phyloP scores from a whole-genome alignment of 2,113 vertebrate genomes.

The Osmerus eperlanus region DNA sequence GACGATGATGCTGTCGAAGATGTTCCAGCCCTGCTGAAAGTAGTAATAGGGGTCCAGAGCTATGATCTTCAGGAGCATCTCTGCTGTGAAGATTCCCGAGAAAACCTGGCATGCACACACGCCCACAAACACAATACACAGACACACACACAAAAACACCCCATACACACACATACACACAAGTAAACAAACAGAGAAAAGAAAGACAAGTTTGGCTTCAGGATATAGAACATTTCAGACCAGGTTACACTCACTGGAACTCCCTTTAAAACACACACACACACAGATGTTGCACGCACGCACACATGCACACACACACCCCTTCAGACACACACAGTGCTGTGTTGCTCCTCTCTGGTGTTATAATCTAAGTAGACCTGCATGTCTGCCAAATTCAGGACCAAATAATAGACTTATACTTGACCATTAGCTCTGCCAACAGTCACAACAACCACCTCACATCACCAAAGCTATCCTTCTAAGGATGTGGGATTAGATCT shows the following conservation, averaged over 20 bases:
- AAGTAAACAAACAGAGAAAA: not conserved
- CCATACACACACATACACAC: conserved; percentile 4
- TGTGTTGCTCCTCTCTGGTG: not conserved
- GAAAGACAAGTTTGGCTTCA: not conserved
- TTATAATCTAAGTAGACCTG: not conserved
- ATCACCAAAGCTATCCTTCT: too few species aligned
- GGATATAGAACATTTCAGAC: conserved; percentile 15
- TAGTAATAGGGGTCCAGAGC: conserved; percentile 96
- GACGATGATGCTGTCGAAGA: conserved; percentile 98
- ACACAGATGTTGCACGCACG: conserved; percentile 2
- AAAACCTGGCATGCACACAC: conserved; percentile 78
- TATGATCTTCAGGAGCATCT: conserved; percentile 97
- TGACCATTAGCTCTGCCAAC: too few species aligned
- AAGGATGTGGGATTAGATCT: not conserved
- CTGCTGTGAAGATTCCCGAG: conserved; percentile 95
- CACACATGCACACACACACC: conserved; percentile 1
- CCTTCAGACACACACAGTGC: not conserved
- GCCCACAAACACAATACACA: not conserved
- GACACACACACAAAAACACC: conserved; percentile 1
- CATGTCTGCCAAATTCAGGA: too few species aligned
- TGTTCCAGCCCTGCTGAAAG: conserved; percentile 98
- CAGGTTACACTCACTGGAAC: not conserved
- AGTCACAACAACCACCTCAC: too few species aligned
- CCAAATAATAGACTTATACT: too few species aligned
- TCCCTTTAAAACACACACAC: conserved; percentile 1